phyloP scores from a whole-genome alignment of 2,888 invertebrate species.

The Julus scanicus region DNA sequence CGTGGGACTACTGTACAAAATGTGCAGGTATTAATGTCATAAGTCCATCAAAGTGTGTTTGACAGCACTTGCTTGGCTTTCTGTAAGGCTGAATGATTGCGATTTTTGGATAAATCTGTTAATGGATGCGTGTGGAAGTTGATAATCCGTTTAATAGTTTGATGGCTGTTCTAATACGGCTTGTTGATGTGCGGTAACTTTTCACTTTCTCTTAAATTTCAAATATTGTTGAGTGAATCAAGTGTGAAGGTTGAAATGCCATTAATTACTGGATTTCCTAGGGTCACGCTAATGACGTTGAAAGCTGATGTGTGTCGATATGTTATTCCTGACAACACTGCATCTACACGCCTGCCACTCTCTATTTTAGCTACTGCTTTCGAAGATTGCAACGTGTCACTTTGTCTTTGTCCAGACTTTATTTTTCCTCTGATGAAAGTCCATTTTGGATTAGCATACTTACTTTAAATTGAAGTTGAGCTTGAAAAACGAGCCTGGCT shows the following conservation, averaged over 20 bases:
- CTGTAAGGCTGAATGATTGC: slow-evolving; percentile 29
- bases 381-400: slow-evolving; percentile 21
- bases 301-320: slow-evolving; percentile 9
- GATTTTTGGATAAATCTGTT: slow-evolving; percentile 26
- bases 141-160: slow-evolving; percentile 42
- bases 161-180: slow-evolving; percentile 34
- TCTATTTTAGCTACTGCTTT: background rate
- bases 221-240: slow-evolving; percentile 31
- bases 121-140: slow-evolving; percentile 41
- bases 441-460: slow-evolving; percentile 30
- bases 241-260: slow-evolving; percentile 24
- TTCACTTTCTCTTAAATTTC: slow-evolving; percentile 30
- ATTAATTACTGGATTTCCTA: slow-evolving; percentile 27
- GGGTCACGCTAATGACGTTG: slow-evolving; percentile 30
- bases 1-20: slow-evolving; percentile 1
- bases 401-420: slow-evolving; percentile 21
- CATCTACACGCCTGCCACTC: background rate
- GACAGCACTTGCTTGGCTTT: slow-evolving; percentile 39
- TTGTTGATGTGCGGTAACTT: slow-evolving; percentile 29
- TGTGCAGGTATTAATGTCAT: slow-evolving; percentile 22
- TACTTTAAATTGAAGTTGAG: background rate
- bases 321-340: background rate
- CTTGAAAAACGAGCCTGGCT: slow-evolving; percentile 25
- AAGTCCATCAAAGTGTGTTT: slow-evolving; percentile 24
- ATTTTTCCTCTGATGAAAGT: background rate